phyloP scores from a whole-genome alignment of 2,113 vertebrate species.

The Thermophis baileyi region DNA sequence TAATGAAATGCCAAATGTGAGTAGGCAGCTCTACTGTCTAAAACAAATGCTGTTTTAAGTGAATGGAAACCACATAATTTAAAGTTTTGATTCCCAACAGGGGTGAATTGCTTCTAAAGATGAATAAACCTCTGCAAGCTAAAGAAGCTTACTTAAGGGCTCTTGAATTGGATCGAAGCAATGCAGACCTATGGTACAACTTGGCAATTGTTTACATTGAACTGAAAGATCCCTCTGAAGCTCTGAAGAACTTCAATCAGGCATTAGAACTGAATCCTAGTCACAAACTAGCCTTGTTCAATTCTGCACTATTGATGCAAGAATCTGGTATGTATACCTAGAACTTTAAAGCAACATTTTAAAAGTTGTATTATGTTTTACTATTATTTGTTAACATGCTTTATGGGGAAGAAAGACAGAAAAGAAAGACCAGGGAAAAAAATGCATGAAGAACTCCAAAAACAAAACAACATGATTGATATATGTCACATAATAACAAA shows the following conservation, averaged over 20 bases:
- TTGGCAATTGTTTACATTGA: constrained; percentile 97
- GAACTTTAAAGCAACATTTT: background rate
- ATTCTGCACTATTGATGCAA: constrained; percentile 96
- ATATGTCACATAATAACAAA: background rate
- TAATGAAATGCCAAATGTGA: background rate
- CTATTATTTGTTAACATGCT: background rate
- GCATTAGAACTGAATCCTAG: constrained; percentile 87
- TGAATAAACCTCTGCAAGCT: constrained; percentile 94
- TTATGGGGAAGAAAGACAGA: background rate
- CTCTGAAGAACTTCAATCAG: constrained; percentile 90
- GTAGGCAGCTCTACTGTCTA: background rate
- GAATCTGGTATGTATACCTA: constrained; percentile 85
- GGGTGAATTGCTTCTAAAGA: constrained; percentile 94
- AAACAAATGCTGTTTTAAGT: background rate
- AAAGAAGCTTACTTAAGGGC: constrained; percentile 92
- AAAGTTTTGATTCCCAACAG: constrained; percentile 70
- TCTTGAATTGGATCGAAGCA: constrained; percentile 86
- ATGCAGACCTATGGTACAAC: constrained; percentile 98
- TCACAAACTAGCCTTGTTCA: constrained; percentile 93
- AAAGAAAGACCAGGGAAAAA: background rate
- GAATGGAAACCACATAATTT: constrained; percentile 15
- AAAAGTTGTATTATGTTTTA: background rate
- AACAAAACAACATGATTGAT: background rate
- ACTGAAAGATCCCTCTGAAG: constrained; percentile 92
- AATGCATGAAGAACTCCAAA: background rate